phyloP scores from a whole-genome alignment of 2,888 invertebrate species.

The Polydrusus cervinus region DNA sequence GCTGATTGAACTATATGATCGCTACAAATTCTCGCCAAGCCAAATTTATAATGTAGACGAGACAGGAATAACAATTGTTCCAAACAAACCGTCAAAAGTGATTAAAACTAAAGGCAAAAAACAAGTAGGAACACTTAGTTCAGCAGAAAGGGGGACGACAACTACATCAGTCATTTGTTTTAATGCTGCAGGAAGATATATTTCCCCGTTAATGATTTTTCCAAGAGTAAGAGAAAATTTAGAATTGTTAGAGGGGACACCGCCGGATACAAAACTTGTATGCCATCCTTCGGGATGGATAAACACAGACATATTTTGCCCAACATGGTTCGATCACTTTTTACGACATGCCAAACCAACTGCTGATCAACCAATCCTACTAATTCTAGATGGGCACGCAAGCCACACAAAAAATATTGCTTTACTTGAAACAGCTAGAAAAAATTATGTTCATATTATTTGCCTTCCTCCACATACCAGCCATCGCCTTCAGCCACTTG shows the following conservation, averaged over 20 bases:
- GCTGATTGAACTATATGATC: conserved; percentile 22
- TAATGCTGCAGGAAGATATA: conserved; percentile 17
- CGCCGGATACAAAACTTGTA: conserved; percentile 45
- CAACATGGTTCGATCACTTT: conserved; percentile 44
- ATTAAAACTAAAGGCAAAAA: conserved; percentile 24
- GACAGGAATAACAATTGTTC: conserved; percentile 30
- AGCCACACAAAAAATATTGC: conserved; percentile 59
- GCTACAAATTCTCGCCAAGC: conserved; percentile 25
- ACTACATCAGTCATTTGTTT: conserved; percentile 13
- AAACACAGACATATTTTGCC: conserved; percentile 45
- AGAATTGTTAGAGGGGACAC: conserved; percentile 50
- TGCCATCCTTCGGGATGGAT: conserved; percentile 53
- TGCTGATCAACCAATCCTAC: too few species aligned
- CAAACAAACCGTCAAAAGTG: conserved; percentile 24
- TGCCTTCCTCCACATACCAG: conserved; percentile 61
- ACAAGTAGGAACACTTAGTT: conserved; percentile 18
- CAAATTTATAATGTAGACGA: conserved; percentile 31
- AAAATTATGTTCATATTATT: conserved; percentile 63
- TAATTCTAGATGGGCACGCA: conserved; percentile 64
- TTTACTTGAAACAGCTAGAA: conserved; percentile 60
- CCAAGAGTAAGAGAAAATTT: conserved; percentile 31
- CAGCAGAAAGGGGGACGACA: conserved; percentile 23
- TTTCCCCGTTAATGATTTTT: conserved; percentile 23
- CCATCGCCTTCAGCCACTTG: conserved; percentile 63
- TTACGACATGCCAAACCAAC: conserved; percentile 8